Evolutionary conservation across 2,888 invertebrate species (phyloP).

Genomic region (Cataglyphis albicans): DNA sequence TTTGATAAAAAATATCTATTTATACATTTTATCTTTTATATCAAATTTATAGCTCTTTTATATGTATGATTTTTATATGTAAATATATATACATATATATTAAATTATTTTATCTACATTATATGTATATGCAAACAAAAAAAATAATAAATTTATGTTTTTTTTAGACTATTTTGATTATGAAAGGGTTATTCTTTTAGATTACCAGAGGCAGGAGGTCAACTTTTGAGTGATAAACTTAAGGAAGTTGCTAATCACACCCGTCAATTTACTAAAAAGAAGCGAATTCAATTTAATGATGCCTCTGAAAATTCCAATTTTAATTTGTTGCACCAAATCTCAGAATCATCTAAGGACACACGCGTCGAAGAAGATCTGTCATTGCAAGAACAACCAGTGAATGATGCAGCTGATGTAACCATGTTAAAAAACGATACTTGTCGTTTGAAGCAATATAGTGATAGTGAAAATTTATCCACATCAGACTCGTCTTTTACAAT

Average conservation of each 20-base stretch:
- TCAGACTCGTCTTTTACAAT: neutral
- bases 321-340: slow-evolving; percentile 13
- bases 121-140: slow-evolving; percentile 25
- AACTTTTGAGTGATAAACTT: slow-evolving; percentile 80
- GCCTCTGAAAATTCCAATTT: slow-evolving; percentile 51
- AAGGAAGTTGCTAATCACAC: slow-evolving; percentile 82
- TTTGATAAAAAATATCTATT: too few relatives aligned
- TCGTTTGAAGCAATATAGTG: neutral
- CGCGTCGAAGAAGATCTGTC: slow-evolving; percentile 5
- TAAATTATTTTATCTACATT: slow-evolving; percentile 1
- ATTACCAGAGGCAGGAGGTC: slow-evolving; percentile 81
- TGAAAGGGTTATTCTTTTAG: slow-evolving; percentile 68
- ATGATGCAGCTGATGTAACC: neutral
- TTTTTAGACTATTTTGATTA: neutral
- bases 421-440: neutral
- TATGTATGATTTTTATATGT: too few relatives aligned
- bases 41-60: too few relatives aligned
- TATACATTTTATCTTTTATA: too few relatives aligned
- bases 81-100: neutral
- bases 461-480: neutral
- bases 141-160: slow-evolving; percentile 16
- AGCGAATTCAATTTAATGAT: slow-evolving; percentile 62
- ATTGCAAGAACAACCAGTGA: slow-evolving; percentile 20
- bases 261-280: slow-evolving; percentile 79
- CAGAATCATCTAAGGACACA: slow-evolving; percentile 25